phyloP scores from a whole-genome alignment of 2,888 invertebrate genomes.

The Ptilodon capucinus region DNA sequence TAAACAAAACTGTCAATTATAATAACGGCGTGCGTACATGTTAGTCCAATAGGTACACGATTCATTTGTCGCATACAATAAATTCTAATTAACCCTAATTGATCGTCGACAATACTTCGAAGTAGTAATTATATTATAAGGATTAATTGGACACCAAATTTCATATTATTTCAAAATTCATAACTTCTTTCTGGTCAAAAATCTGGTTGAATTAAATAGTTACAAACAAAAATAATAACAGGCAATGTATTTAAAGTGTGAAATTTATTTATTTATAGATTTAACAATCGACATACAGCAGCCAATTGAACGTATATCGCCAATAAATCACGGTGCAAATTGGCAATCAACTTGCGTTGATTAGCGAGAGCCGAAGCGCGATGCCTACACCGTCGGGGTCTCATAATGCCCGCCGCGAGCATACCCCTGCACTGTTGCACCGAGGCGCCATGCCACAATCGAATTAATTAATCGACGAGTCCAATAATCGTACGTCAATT shows the following conservation, averaged over 20 bases:
- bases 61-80: conserved; percentile 61
- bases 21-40: conserved; percentile 49
- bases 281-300: conserved; percentile 7
- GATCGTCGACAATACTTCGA: conserved; percentile 40
- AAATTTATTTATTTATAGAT: no score
- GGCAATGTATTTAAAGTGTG: neutral
- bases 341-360: conserved; percentile 69
- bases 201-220: no score
- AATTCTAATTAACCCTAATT: conserved; percentile 66
- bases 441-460: conserved; percentile 49
- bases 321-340: conserved; percentile 65
- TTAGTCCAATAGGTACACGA: conserved; percentile 49
- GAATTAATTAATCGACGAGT: conserved; percentile 56
- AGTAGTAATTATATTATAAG: no score
- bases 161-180: no score
- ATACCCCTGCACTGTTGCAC: conserved; percentile 22
- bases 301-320: conserved; percentile 55
- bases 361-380: conserved; percentile 46
- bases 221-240: no score
- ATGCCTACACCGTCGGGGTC: conserved; percentile 34
- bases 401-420: conserved; percentile 14
- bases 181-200: no score
- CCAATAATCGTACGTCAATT: conserved; percentile 74
- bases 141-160: no score
- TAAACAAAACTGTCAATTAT: conserved; percentile 59